Conservation (phyloP, 1,140 invertebrate species). For the Rhizoglyphus robini region DNA sequence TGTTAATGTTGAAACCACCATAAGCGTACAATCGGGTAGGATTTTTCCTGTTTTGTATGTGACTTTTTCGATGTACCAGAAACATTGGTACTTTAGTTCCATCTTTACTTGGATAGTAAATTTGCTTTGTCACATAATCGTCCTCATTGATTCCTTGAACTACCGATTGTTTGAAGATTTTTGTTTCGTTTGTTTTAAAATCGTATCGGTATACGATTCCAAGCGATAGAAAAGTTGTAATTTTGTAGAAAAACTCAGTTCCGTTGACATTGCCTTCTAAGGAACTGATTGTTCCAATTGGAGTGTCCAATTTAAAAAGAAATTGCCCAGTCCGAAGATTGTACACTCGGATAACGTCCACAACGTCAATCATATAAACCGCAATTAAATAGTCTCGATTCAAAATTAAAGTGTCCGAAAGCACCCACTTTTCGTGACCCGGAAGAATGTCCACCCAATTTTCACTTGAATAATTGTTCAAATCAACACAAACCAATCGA, state of each 20-base stretch:
- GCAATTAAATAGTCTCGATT: constrained; percentile 54
- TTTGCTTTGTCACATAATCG: constrained; percentile 67
- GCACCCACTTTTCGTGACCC: constrained; percentile 60
- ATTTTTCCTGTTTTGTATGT: constrained; percentile 48
- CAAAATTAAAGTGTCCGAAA: constrained; percentile 50
- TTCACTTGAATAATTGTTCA: constrained; percentile 33
- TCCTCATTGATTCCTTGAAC: constrained; percentile 66
- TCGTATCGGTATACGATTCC: constrained; percentile 76
- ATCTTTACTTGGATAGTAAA: constrained; percentile 89
- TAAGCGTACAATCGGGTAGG: constrained; percentile 85
- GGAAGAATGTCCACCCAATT: constrained; percentile 70
- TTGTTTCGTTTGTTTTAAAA: constrained; percentile 44
- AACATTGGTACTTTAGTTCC: constrained; percentile 92
- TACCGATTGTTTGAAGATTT: constrained; percentile 61
- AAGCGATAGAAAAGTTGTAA: constrained; percentile 83
- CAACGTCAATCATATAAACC: constrained; percentile 82
- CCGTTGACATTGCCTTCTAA: constrained; percentile 71
- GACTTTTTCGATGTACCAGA: constrained; percentile 60
- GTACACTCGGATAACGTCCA: constrained; percentile 68
- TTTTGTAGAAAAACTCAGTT: constrained; percentile 80
- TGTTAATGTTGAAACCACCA: constrained; percentile 87
- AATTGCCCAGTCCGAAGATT: constrained; percentile 52
- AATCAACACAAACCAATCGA: constrained; percentile 73
- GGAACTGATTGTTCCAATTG: constrained; percentile 57
- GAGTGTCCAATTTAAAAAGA: constrained; percentile 55